Conservation (phyloP, 2,888 invertebrate species). For the Drosophila nr. medialis region DNA sequence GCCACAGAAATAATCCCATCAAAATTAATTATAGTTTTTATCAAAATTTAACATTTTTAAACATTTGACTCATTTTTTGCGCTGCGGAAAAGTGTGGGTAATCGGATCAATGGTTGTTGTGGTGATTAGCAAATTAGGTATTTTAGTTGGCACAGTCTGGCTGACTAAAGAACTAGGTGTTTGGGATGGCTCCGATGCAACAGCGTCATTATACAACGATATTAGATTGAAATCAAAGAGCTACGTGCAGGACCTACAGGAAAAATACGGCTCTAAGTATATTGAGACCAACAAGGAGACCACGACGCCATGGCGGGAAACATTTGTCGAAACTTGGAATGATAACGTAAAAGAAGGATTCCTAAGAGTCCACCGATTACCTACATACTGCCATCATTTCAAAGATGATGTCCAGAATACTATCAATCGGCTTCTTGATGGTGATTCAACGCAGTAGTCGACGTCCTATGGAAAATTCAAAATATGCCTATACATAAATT, state of each 20-base stretch:
- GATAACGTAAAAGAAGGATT: conserved; percentile 31
- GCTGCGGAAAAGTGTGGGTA: conserved; percentile 1
- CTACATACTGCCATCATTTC: conserved; percentile 46
- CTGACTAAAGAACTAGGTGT: conserved; percentile 42
- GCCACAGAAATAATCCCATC: not conserved
- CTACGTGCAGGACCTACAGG: conserved; percentile 13
- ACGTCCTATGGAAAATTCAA: conserved; percentile 2
- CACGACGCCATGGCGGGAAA: conserved; percentile 45
- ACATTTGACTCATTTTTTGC: conserved; percentile 1
- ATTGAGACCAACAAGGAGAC: not conserved
- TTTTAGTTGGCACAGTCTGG: conserved; percentile 52
- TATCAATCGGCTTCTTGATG: conserved; percentile 11
- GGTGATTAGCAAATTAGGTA: conserved; percentile 34
- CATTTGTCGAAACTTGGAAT: conserved; percentile 48
- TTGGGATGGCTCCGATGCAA: conserved; percentile 44
- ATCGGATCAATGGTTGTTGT: conserved; percentile 27
- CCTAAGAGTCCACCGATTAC: conserved; percentile 11
- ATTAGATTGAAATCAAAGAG: conserved; percentile 35
- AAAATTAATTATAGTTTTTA: not conserved
- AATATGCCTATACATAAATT: not conserved
- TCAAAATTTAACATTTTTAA: not conserved
- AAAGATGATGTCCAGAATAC: conserved; percentile 40
- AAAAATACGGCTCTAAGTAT: conserved; percentile 18
- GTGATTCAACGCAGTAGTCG: conserved; percentile 31
- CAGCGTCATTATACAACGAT: conserved; percentile 37